phyloP scores from a whole-genome alignment of 2,797 vertebrate species.

The Anisognathus igniventris region DNA sequence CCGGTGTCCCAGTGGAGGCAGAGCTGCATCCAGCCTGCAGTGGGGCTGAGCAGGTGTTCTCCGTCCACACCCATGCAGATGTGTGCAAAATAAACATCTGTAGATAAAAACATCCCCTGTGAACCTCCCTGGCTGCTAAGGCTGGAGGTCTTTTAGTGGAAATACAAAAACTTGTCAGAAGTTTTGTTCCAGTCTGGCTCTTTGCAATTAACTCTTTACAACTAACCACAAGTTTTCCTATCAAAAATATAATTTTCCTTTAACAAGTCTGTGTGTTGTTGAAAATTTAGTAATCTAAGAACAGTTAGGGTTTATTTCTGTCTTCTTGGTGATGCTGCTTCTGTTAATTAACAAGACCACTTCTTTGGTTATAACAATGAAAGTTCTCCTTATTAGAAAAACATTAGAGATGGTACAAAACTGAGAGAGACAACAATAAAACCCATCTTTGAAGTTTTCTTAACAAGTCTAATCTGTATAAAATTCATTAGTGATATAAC shows the following conservation, averaged over 20 bases:
- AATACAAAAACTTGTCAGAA: not conserved
- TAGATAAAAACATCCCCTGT: rapidly evolving
- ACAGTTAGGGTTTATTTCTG: not conserved
- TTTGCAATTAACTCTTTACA: not conserved
- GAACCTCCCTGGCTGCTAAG: not conserved
- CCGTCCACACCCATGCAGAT: rapidly evolving
- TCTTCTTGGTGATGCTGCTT: not conserved
- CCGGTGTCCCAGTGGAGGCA: not conserved
- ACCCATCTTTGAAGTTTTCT: not conserved
- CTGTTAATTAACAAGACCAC: not conserved
- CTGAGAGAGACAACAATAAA: not conserved
- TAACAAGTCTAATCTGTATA: not conserved
- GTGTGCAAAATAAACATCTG: rapidly evolving
- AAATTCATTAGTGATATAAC: not conserved
- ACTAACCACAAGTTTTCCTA: not conserved
- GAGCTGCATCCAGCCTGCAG: not conserved
- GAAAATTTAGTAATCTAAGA: not conserved
- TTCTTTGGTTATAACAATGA: not conserved
- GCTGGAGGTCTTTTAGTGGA: not conserved
- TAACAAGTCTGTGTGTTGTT: not conserved
- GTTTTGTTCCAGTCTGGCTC: not conserved
- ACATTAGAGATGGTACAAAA: not conserved
- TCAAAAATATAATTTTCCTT: not conserved
- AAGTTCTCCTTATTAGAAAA: not conserved
- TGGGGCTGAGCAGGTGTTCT: not conserved